Percentiles rank a stretch among this genome's conserved stretches.
These are phyloP conservation scores for Macaria liturata DNA, from an alignment of 2,888 invertebrate genomes.

Conservation along the genomic window DNA sequence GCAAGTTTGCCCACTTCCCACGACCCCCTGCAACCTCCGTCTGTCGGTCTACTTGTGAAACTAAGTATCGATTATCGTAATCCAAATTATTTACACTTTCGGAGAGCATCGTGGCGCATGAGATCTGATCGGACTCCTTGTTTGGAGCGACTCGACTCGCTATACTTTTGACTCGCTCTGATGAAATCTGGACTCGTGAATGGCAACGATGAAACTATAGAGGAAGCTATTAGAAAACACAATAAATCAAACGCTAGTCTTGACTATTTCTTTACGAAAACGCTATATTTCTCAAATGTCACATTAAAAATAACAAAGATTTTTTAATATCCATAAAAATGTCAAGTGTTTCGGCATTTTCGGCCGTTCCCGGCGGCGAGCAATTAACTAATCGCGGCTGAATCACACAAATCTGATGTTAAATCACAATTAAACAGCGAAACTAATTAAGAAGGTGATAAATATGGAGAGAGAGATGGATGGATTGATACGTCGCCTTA, in stretches of 20 bases:
- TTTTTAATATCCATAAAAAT: slow-evolving; percentile 1
- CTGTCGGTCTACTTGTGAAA: slow-evolving; percentile 50
- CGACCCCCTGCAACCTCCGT: slow-evolving; percentile 55
- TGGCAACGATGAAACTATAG: too few species aligned
- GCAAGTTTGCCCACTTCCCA: slow-evolving; percentile 78
- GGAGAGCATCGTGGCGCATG: slow-evolving; percentile 52
- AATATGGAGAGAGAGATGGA: slow-evolving; percentile 44
- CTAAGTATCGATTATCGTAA: slow-evolving; percentile 59
- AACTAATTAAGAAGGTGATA: slow-evolving; percentile 46
- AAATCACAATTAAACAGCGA: slow-evolving; percentile 35
- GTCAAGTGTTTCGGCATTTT: slow-evolving; percentile 4
- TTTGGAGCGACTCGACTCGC: slow-evolving; percentile 40
- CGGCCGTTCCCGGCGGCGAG: slow-evolving; percentile 5
- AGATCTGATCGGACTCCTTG: slow-evolving; percentile 55
- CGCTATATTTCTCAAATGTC: background rate
- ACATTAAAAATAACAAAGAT: slow-evolving; percentile 1
- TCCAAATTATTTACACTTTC: slow-evolving; percentile 70
- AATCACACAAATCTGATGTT: slow-evolving; percentile 21
- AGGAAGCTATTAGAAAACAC: background rate
- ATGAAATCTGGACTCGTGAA: slow-evolving; percentile 18
- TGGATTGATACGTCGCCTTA: slow-evolving; percentile 61
- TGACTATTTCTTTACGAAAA: too few species aligned
- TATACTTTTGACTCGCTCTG: slow-evolving; percentile 31
- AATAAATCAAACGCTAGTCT: slow-evolving; percentile 3
- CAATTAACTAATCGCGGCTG: slow-evolving; percentile 12